phyloP scores from a whole-genome alignment of 2,888 invertebrate genomes.

The Mechanitis mazaeus region DNA sequence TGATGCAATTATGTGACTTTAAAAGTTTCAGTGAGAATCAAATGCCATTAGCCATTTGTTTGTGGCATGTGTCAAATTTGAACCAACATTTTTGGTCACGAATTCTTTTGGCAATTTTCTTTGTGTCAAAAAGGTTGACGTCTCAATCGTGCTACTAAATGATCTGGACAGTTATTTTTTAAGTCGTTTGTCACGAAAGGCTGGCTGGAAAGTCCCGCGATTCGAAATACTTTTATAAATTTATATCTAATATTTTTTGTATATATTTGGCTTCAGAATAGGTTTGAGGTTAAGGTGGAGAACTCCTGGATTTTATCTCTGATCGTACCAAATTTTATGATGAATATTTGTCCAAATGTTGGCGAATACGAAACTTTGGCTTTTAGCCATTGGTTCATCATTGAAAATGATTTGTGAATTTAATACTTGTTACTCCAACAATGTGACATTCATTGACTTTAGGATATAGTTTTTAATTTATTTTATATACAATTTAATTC shows the following conservation, averaged over 20 bases:
- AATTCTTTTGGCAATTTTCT: slow-evolving; percentile 68
- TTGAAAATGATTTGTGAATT: too few species aligned
- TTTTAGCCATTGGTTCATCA: neutral
- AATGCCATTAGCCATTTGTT: slow-evolving; percentile 54
- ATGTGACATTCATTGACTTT: too few species aligned
- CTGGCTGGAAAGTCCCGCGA: slow-evolving; percentile 18
- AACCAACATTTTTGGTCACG: slow-evolving; percentile 55
- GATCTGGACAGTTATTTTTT: slow-evolving; percentile 19
- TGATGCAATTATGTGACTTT: slow-evolving; percentile 37
- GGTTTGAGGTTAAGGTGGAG: too few species aligned
- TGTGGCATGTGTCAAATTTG: slow-evolving; percentile 54
- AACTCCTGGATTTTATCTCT: too few species aligned
- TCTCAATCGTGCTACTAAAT: slow-evolving; percentile 51
- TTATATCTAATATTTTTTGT: too few species aligned
- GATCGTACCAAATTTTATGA: too few species aligned
- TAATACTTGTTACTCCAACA: too few species aligned
- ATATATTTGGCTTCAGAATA: too few species aligned
- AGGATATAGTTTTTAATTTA: too few species aligned
- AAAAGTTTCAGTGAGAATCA: slow-evolving; percentile 57
- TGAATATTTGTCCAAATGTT: too few species aligned
- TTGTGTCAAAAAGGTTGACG: slow-evolving; percentile 61
- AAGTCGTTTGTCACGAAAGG: slow-evolving; percentile 24
- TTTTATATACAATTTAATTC: too few species aligned
- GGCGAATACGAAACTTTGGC: neutral
- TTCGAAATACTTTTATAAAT: slow-evolving; percentile 1